Percentiles rank a stretch among this genome's conserved stretches.
phyloP scores from a whole-genome alignment of 23 tunicate species.

The Clavelina lepadiformis region DNA sequence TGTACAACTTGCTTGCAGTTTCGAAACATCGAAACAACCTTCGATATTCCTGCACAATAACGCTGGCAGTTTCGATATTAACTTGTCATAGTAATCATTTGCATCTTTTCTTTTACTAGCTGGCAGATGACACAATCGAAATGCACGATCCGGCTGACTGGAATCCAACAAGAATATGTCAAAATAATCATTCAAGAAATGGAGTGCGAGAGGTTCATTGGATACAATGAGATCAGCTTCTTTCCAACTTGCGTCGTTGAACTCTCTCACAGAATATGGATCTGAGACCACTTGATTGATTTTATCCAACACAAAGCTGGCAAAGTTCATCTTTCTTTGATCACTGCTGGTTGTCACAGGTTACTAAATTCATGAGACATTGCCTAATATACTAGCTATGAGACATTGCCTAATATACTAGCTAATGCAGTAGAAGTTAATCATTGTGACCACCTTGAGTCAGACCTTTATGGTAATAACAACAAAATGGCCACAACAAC shows the following conservation, averaged over 20 bases:
- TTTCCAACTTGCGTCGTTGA: neutral
- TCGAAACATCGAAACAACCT: conserved; percentile 1
- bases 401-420: too few species aligned
- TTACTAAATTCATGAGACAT: too few species aligned
- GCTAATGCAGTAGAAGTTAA: too few species aligned
- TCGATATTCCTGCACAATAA: conserved; percentile 4
- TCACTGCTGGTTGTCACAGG: too few species aligned
- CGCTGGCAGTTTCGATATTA: conserved; percentile 9
- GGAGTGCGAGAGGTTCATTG: conserved; percentile 5
- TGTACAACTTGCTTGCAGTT: conserved; percentile 18
- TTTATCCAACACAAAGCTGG: conserved; percentile 20
- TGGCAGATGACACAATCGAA: conserved; percentile 43
- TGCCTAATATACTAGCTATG: too few species aligned
- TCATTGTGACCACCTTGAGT: too few species aligned
- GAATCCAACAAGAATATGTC: conserved; percentile 10
- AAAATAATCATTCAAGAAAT: conserved; percentile 26
- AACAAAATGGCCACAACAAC: too few species aligned
- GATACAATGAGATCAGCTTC: conserved; percentile 18
- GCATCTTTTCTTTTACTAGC: conserved; percentile 35
- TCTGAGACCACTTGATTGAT: conserved; percentile 23
- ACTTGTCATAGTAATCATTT: conserved; percentile 3
- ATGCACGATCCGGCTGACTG: neutral
- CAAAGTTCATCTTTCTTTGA: conserved; percentile 41
- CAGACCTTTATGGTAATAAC: too few species aligned
- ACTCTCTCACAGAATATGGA: conserved; percentile 28